Base-by-base conservation (phyloP, 2,888 invertebrate species). In the Trachelus stipa region DNA sequence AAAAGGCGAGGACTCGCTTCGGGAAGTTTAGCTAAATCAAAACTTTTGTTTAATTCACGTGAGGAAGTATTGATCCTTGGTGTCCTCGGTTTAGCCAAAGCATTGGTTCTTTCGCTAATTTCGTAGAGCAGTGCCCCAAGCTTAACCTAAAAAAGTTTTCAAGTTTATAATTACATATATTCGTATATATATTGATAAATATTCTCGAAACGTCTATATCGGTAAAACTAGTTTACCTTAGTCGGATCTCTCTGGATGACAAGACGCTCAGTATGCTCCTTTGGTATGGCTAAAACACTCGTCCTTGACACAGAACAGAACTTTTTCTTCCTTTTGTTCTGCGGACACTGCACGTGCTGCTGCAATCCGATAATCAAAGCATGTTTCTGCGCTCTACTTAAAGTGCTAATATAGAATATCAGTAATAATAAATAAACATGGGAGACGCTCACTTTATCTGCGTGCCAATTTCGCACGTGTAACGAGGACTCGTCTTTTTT, bases 91-190 rank as follows among this genome's bases (percentile, higher is more conserved):
- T 81, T 81, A 3, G 87, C 85, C 12, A 87, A 79, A 76, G 80
- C 78, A 37, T 83, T 83, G 1, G 81, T 85, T 11, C 86, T 81
- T 40, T 85, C 84, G 4, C 85, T 85, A 82, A 86, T 86, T 74
- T 86, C 84, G 34, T 86, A 86, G 11, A 85, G 74, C 9, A 84
- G 79, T 9, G 84, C 84, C 3, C 85, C 81, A 15, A 79, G 80
- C 73, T 83, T 87, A 34, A 86, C 84, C 86, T 86, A 34, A 71
- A 40, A 73, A 33, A 23, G 6, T 23, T 40, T 40, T 40, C 23
- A 56, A 23, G 23, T 23, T 56, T 2, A 56, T 56, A 56, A 9
- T 23, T 56, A 56, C 56, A 2, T 56, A 68, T 12, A 12, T 34
- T 23, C 73, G 11, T 15, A 33, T 73, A 2, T 34, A 23, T 56